Evolutionary conservation across 2,113 vertebrate species (phyloP).

Genomic region (Myrmecobius fasciatus): DNA sequence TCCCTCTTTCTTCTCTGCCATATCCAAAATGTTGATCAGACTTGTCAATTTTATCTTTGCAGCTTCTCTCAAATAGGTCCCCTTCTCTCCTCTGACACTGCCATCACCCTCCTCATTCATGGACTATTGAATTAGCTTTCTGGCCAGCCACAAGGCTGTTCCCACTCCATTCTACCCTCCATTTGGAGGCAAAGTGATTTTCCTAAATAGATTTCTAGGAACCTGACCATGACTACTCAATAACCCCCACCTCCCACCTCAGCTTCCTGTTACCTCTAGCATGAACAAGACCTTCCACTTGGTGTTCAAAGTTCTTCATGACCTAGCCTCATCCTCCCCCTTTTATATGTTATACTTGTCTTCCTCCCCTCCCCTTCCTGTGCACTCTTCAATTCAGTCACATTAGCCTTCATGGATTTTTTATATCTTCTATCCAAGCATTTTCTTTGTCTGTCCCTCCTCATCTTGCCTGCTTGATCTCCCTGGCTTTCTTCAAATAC

Average conservation of each 20-base stretch:
- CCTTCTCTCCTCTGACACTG: neutral
- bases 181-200: neutral
- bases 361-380: neutral
- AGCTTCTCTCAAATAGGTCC: neutral
- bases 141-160: neutral
- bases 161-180: neutral
- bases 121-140: neutral
- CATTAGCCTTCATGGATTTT: neutral
- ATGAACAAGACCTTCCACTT: neutral
- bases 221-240: neutral
- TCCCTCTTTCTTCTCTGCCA: rapidly evolving
- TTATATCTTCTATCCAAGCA: neutral
- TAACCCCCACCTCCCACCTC: neutral
- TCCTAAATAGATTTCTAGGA: neutral
- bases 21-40: neutral
- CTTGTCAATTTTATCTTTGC: neutral
- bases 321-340: neutral
- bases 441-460: neutral
- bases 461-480: neutral
- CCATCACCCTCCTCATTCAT: neutral
- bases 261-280: neutral
- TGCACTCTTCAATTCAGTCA: neutral
- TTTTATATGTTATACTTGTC: neutral
- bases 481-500: neutral
- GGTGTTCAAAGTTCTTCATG: neutral